These are phyloP conservation scores for Scarus forsteni DNA, from an alignment of 2,797 vertebrate species.

Conservation along the genomic window DNA sequence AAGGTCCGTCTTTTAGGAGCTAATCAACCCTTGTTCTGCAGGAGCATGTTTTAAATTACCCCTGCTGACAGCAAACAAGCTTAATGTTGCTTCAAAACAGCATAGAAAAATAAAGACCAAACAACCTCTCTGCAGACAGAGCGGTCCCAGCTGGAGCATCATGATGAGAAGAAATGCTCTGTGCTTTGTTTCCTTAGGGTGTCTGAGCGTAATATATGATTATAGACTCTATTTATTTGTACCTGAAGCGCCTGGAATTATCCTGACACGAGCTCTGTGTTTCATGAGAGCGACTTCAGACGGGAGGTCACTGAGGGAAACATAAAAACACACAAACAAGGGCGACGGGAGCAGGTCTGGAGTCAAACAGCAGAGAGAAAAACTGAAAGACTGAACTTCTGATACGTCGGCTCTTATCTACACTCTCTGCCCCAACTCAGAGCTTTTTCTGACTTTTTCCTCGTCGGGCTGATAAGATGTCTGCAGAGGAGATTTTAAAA, in stretches of 20 bases:
- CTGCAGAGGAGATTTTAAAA: slow-evolving; percentile 22
- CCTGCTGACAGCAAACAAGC: too few species aligned
- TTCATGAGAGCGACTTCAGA: not conserved
- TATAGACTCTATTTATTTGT: not conserved
- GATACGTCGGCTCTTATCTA: slow-evolving; percentile 9
- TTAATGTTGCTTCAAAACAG: not conserved
- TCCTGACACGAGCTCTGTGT: slow-evolving; percentile 1
- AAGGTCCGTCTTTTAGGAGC: too few species aligned
- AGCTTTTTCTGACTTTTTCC: not conserved
- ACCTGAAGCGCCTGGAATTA: not conserved
- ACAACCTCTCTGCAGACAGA: not conserved
- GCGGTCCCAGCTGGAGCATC: slow-evolving; percentile 22
- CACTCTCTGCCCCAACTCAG: not conserved
- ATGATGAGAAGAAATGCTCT: slow-evolving; percentile 23
- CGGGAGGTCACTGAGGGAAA: slow-evolving; percentile 15
- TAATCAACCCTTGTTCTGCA: too few species aligned
- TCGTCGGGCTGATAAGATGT: slow-evolving; percentile 23
- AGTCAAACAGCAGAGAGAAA: slow-evolving; percentile 16
- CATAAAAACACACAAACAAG: not conserved
- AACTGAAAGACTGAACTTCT: slow-evolving; percentile 13
- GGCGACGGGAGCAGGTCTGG: not conserved
- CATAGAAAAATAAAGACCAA: not conserved
- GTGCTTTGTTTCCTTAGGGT: not conserved
- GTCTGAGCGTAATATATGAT: not conserved
- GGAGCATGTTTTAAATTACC: too few species aligned